Percentiles rank a stretch among this genome's conserved stretches.
Conservation (phyloP, 92 coral and sea anemone genomes). For the Muricea muricata region DNA sequence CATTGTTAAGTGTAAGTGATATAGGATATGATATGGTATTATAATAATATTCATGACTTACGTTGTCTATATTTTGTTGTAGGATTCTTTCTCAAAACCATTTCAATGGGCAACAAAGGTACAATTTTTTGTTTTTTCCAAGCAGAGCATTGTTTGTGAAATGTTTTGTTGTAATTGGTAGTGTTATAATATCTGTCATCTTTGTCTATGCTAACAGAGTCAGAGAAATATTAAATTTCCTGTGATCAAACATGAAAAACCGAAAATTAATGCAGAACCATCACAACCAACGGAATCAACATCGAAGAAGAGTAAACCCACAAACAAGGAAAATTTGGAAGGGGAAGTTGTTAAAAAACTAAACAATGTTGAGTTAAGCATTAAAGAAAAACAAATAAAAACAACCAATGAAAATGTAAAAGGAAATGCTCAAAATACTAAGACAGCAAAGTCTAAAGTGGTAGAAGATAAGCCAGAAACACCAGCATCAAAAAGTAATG, state of each 20-base stretch:
- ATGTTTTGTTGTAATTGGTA: neutral
- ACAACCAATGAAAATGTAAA: slow-evolving; percentile 19
- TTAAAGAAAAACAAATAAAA: slow-evolving; percentile 37
- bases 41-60: neutral
- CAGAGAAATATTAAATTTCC: slow-evolving; percentile 31
- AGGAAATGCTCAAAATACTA: neutral
- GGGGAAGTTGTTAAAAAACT: slow-evolving; percentile 2
- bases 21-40: no score
- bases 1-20: no score
- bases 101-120: slow-evolving; percentile 44
- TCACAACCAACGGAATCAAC: neutral
- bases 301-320: neutral
- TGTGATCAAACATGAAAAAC: slow-evolving; percentile 2
- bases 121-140: neutral
- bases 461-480: slow-evolving; percentile 20
- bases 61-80: neutral
- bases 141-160: neutral
- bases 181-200: neutral
- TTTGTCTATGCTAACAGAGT: slow-evolving; percentile 3
- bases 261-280: neutral
- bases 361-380: slow-evolving; percentile 20
- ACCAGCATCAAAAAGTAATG: neutral
- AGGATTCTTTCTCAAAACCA: slow-evolving; percentile 34
- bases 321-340: neutral
- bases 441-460: neutral